phyloP scores from a whole-genome alignment of 2,113 vertebrate species.

The Sander vitreus region DNA sequence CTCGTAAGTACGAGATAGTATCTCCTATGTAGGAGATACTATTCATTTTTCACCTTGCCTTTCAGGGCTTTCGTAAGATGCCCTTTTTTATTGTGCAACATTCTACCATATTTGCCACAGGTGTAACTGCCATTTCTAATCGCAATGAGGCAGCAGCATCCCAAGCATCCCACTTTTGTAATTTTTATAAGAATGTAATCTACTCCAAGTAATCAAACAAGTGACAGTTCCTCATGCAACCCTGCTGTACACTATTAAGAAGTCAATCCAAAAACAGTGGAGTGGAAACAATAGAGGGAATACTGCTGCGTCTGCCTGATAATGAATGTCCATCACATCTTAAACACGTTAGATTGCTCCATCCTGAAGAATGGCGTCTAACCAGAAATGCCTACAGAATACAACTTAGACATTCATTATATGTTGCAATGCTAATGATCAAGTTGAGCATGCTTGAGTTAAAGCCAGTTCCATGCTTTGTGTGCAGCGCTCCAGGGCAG shows the following conservation, averaged over 20 bases:
- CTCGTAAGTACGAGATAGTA: too few relatives aligned
- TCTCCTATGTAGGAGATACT: too few relatives aligned
- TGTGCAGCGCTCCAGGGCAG: slow-evolving; percentile 94
- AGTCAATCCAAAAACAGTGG: not conserved
- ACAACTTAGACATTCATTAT: not conserved
- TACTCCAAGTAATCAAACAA: not conserved
- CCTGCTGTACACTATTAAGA: not conserved
- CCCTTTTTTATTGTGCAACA: too few relatives aligned
- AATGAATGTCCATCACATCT: not conserved
- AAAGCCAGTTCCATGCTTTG: slow-evolving; percentile 23
- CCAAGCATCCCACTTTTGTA: too few relatives aligned
- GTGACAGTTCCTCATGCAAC: not conserved
- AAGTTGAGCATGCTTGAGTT: slow-evolving; percentile 5
- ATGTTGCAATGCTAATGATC: not conserved
- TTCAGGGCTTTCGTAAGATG: too few relatives aligned
- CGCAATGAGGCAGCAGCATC: too few relatives aligned
- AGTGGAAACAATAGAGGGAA: not conserved
- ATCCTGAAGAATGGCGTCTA: not conserved
- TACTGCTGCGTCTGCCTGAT: not conserved
- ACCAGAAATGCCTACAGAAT: not conserved
- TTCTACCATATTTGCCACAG: too few relatives aligned
- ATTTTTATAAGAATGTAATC: not conserved
- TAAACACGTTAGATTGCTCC: not conserved
- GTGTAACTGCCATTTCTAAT: too few relatives aligned
- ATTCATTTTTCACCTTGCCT: too few relatives aligned